These are phyloP conservation scores for Manacus vitellinus DNA, from an alignment of 2,113 vertebrate genomes.

Conservation along the genomic window DNA sequence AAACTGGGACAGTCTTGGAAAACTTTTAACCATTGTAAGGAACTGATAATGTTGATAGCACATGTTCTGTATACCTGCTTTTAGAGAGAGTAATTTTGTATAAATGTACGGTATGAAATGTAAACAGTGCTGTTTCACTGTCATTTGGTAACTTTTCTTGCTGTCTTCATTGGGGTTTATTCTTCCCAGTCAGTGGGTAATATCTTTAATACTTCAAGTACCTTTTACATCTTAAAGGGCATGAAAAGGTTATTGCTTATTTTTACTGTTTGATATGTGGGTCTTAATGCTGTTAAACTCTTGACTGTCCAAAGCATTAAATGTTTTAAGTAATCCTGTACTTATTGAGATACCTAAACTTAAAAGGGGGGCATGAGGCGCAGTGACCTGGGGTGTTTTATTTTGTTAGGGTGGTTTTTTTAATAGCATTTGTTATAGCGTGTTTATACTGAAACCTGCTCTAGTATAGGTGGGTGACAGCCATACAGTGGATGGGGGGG, in stretches of 20 bases:
- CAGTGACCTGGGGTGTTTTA: accelerated
- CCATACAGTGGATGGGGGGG: accelerated
- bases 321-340: background rate
- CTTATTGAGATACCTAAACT: background rate
- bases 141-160: background rate
- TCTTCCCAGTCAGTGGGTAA: background rate
- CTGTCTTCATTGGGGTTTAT: background rate
- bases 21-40: background rate
- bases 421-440: background rate
- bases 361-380: background rate
- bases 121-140: background rate
- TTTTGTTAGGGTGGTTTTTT: background rate
- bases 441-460: background rate
- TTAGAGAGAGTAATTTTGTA: background rate
- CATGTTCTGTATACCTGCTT: background rate
- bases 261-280: background rate
- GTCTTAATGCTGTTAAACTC: background rate
- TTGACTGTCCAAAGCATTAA: background rate
- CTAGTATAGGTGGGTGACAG: background rate
- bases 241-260: background rate
- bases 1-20: background rate
- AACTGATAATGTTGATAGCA: background rate
- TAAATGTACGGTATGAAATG: background rate
- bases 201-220: background rate
- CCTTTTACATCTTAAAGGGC: background rate